phyloP scores from a whole-genome alignment of 2,113 vertebrate genomes.

The Onychostruthus taczanowskii region DNA sequence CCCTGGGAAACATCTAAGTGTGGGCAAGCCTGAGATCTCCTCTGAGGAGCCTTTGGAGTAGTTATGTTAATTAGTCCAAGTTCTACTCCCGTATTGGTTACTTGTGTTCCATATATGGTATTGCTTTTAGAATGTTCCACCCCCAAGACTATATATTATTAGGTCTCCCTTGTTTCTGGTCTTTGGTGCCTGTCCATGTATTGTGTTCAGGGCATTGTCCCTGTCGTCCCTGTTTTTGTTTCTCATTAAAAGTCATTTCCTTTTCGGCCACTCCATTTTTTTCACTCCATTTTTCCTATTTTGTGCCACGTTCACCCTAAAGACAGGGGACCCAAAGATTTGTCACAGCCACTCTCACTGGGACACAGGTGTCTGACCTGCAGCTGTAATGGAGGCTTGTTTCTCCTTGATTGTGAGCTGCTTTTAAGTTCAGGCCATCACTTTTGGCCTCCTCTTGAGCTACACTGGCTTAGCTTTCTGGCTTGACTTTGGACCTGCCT shows the following conservation, averaged over 20 bases:
- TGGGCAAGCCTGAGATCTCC: neutral
- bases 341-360: neutral
- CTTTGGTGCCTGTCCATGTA: too few species aligned
- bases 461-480: neutral
- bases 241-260: neutral
- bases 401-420: neutral
- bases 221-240: neutral
- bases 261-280: neutral
- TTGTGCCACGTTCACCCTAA: fast-evolving
- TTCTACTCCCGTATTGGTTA: neutral
- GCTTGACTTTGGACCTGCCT: neutral
- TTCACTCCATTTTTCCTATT: neutral
- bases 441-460: neutral
- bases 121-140: neutral
- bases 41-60: neutral
- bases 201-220: fast-evolving
- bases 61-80: too few species aligned
- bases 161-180: neutral
- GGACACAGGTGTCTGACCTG: neutral
- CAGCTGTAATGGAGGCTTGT: neutral
- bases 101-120: neutral
- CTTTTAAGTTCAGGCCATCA: neutral
- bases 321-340: neutral
- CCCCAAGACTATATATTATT: neutral
- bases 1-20: neutral